Evolutionary conservation across 2,797 vertebrate species (phyloP).

Genomic region (Diglossa cyanea): DNA sequence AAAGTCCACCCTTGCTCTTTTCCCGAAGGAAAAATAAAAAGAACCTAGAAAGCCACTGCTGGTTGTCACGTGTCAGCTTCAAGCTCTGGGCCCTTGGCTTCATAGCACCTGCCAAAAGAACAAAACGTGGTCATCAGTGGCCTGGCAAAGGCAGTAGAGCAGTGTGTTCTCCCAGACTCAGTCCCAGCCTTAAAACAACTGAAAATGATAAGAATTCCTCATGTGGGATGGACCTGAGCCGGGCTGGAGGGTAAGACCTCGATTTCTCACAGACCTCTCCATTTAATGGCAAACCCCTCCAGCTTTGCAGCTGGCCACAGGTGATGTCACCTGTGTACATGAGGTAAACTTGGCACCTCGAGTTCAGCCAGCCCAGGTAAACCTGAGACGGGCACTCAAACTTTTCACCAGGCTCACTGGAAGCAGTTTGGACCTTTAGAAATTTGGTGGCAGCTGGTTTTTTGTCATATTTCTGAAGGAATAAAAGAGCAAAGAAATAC

Average conservation of each 20-base stretch:
- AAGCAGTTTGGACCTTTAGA: neutral
- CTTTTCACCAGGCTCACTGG: neutral
- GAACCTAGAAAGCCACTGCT: neutral
- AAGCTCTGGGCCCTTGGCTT: neutral
- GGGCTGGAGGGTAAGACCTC: neutral
- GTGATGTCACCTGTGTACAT: neutral
- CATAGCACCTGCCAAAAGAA: constrained; percentile 52
- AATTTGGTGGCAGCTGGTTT: neutral
- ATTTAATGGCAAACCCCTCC: neutral
- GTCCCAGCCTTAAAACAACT: neutral
- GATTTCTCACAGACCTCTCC: neutral
- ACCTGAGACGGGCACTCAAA: neutral
- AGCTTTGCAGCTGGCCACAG: neutral
- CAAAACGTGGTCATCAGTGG: neutral
- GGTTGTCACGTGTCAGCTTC: neutral
- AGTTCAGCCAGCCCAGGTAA: neutral
- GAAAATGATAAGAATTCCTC: neutral
- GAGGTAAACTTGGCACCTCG: neutral
- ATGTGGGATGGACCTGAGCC: neutral
- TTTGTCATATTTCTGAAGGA: neutral
- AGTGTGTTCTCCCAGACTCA: neutral
- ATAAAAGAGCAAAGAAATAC: neutral
- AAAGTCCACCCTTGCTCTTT: neutral
- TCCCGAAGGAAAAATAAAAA: neutral
- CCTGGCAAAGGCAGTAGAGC: neutral